These are phyloP conservation scores for Parazoanthus darwini DNA, from an alignment of 92 coral and sea anemone genomes.

Conservation along the genomic window DNA sequence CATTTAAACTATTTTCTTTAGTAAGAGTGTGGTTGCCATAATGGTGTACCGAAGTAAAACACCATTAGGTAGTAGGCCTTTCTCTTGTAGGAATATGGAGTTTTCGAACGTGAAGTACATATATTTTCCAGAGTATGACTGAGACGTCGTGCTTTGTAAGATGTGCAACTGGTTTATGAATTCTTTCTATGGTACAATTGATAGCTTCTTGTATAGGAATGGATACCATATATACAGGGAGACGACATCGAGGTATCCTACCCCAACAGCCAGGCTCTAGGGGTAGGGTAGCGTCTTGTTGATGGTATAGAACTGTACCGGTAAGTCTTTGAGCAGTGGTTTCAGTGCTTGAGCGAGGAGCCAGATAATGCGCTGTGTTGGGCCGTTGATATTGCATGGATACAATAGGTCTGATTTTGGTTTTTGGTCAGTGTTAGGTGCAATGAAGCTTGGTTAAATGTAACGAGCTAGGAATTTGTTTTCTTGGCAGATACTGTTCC, in stretches of 20 bases:
- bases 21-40: too few relatives aligned
- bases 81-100: neutral
- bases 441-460: slow-evolving; percentile 39
- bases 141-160: neutral
- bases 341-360: slow-evolving; percentile 40
- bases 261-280: neutral
- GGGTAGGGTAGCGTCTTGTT: slow-evolving; percentile 5
- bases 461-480: slow-evolving; percentile 39
- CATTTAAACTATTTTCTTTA: too few relatives aligned
- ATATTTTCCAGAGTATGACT: slow-evolving; percentile 31
- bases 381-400: slow-evolving; percentile 53
- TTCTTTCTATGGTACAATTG: neutral
- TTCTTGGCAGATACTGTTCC: slow-evolving; percentile 54
- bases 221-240: neutral
- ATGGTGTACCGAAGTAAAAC: too few relatives aligned
- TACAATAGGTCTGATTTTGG: slow-evolving; percentile 58
- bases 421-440: slow-evolving; percentile 53
- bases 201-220: slow-evolving; percentile 18
- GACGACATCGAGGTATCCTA: neutral
- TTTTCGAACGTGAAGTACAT: slow-evolving; percentile 45
- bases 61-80: slow-evolving; percentile 10
- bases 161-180: too few relatives aligned
- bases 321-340: slow-evolving; percentile 47
- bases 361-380: slow-evolving; percentile 51
- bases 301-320: slow-evolving; percentile 41